A percentile compares a stretch with the other conserved stretches of the same genome.
Conservation (phyloP, 1,140 invertebrate species). For the Trichonephila clavipes region DNA sequence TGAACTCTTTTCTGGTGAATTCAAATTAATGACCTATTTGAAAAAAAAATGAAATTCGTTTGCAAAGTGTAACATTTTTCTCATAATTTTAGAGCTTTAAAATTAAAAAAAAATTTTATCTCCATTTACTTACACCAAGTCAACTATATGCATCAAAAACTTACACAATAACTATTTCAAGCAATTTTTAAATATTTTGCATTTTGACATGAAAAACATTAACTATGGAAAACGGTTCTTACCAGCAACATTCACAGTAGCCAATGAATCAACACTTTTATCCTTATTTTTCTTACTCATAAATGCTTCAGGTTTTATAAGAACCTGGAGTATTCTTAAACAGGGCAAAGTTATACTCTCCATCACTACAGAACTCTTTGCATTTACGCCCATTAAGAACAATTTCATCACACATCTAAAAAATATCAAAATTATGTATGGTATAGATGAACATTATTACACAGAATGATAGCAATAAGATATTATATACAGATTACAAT, state of each 20-base stretch:
- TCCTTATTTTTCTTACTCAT: constrained; percentile 79
- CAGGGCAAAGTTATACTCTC: constrained; percentile 90
- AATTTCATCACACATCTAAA: constrained; percentile 89
- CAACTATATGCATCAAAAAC: no score
- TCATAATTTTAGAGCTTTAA: no score
- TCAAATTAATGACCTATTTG: not conserved
- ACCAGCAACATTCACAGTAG: constrained; percentile 76
- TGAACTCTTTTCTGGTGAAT: not conserved
- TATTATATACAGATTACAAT: no score
- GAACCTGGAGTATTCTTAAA: constrained; percentile 87
- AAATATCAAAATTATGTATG: not conserved
- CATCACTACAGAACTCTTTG: constrained; percentile 87
- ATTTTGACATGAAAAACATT: no score
- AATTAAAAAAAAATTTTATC: no score
- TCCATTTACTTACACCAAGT: no score
- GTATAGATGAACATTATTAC: no score
- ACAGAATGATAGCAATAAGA: no score
- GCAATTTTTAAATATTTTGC: no score
- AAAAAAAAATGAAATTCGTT: not conserved
- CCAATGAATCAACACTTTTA: constrained; percentile 78
- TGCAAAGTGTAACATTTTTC: no score
- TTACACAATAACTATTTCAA: no score
- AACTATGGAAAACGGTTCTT: not conserved
- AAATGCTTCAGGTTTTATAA: constrained; percentile 86
- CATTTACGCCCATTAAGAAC: constrained; percentile 89